A percentile compares a stretch with the other conserved stretches of the same genome.
Conservation (phyloP, 1,140 invertebrate species). For the Diuraphis noxia region DNA sequence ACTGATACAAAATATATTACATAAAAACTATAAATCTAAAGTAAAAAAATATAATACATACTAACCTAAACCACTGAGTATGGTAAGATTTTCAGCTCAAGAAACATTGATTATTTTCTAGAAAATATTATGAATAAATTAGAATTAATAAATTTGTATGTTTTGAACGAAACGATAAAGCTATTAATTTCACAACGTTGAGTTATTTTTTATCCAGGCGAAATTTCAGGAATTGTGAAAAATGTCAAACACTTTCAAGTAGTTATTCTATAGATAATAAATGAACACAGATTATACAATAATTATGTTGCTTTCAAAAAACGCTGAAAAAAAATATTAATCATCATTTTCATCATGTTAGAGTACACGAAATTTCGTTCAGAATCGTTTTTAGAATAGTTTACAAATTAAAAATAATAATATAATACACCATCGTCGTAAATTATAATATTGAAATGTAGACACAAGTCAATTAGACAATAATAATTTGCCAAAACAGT, state of each 20-base stretch:
- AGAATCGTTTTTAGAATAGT: not conserved
- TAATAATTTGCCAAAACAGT: no score
- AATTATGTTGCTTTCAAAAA: not conserved
- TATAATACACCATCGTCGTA: not conserved
- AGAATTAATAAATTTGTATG: not conserved
- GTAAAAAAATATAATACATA: no score
- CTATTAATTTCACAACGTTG: not conserved
- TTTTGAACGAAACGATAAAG: not conserved
- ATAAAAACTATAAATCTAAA: no score
- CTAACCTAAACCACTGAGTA: not conserved
- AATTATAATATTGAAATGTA: not conserved
- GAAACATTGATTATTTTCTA: not conserved
- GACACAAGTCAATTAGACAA: not conserved
- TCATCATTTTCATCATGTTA: not conserved
- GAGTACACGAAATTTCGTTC: not conserved
- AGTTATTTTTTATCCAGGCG: not conserved
- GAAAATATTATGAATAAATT: not conserved
- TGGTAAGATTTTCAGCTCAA: not conserved
- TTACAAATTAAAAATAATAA: not conserved
- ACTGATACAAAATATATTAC: not conserved
- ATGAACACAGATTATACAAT: not conserved
- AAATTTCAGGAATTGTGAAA: not conserved
- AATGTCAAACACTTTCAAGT: not conserved
- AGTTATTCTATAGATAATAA: not conserved
- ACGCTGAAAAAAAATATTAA: not conserved